Conservation (phyloP, 2,797 vertebrate species). For the Arremon brunneinucha region DNA sequence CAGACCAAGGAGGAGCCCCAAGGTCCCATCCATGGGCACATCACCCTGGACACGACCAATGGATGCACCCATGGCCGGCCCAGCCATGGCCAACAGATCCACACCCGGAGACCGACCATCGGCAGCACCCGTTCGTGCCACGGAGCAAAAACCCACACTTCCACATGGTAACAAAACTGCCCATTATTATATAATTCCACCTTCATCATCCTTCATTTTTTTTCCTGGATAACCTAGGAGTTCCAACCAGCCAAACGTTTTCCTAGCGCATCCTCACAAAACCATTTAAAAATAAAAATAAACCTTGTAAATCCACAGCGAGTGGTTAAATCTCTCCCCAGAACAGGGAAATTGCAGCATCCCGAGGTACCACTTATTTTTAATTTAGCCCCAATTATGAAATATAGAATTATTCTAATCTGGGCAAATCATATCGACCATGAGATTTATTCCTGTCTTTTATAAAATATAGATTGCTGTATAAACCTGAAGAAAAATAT, state of each 20-base stretch:
- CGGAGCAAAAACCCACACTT: neutral
- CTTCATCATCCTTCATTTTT: neutral
- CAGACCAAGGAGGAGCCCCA: neutral
- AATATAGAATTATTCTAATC: slow-evolving; percentile 53
- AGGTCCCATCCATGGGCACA: accelerated
- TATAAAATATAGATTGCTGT: neutral
- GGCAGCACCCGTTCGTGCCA: neutral
- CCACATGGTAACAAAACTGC: neutral
- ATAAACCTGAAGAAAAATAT: neutral
- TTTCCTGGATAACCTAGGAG: neutral
- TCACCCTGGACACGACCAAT: accelerated
- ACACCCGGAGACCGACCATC: neutral
- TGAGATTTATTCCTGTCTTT: slow-evolving; percentile 6
- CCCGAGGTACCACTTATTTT: slow-evolving; percentile 40
- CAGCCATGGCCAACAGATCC: neutral
- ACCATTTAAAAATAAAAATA: neutral
- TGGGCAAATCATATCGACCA: slow-evolving; percentile 19
- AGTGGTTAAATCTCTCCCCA: neutral
- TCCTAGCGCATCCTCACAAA: neutral
- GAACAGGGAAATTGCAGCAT: slow-evolving; percentile 16
- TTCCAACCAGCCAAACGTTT: neutral
- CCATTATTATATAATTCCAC: accelerated
- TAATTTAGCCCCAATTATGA: slow-evolving; percentile 57
- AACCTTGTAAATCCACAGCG: neutral
- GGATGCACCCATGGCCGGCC: accelerated